A percentile compares a stretch with the other conserved stretches of the same genome.
Conservation (phyloP, 1,140 invertebrate species). For the Rhopalosiphum padi region DNA sequence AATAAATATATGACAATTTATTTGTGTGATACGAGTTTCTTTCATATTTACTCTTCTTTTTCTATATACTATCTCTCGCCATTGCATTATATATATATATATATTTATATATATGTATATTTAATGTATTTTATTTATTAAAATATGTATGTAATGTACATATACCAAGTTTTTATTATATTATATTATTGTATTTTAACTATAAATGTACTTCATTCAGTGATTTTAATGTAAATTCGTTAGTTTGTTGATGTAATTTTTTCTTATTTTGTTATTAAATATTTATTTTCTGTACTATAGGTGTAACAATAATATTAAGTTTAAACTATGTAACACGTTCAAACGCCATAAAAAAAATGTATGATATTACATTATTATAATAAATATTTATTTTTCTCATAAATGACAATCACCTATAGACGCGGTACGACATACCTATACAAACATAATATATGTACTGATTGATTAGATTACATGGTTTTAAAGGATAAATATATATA, state of each 20-base stretch:
- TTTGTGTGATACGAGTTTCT: conserved; percentile 20
- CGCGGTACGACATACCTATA: neutral
- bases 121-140: neutral
- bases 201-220: neutral
- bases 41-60: conserved; percentile 20
- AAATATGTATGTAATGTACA: neutral
- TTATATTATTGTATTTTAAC: conserved; percentile 28
- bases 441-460: conserved; percentile 25
- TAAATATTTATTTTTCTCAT: conserved; percentile 48
- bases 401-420: conserved; percentile 46
- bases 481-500: conserved; percentile 20
- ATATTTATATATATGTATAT: neutral
- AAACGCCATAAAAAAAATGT: conserved; percentile 13
- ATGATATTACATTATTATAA: conserved; percentile 9
- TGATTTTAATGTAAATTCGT: neutral
- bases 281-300: conserved; percentile 35
- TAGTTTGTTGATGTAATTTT: conserved; percentile 26
- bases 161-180: neutral
- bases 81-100: neutral
- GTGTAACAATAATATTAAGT: conserved; percentile 10
- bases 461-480: neutral
- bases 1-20: neutral
- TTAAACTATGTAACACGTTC: conserved; percentile 28
- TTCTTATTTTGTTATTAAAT: conserved; percentile 13
- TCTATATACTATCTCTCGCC: neutral